These are phyloP conservation scores for Theocolax elegans DNA, from an alignment of 1,140 invertebrate genomes.

Conservation along the genomic window DNA sequence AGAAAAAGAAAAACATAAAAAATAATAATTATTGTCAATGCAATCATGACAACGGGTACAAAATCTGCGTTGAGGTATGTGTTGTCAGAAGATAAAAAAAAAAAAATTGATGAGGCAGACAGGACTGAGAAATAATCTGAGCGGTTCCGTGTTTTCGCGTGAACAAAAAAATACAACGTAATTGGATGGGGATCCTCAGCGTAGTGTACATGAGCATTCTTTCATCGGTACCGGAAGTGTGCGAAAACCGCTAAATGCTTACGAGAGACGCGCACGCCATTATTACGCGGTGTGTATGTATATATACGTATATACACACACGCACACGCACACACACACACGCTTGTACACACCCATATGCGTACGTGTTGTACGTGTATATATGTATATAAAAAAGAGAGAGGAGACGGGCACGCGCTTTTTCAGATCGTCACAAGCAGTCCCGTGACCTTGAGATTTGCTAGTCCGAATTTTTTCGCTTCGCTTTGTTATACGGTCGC, in stretches of 20 bases:
- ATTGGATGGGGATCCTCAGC: neutral
- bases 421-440: constrained; percentile 7
- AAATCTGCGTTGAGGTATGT: constrained; percentile 31
- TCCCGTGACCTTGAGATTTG: constrained; percentile 32
- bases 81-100: constrained; percentile 13
- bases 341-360: no score
- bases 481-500: constrained; percentile 5
- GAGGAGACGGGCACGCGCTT: neutral
- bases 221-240: constrained; percentile 41
- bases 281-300: constrained; percentile 4
- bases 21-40: constrained; percentile 27
- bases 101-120: constrained; percentile 2
- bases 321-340: neutral
- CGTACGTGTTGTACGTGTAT: no score
- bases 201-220: constrained; percentile 38
- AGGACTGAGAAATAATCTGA: constrained; percentile 9
- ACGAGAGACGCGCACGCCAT: neutral
- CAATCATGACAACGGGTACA: constrained; percentile 23
- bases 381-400: constrained; percentile 3
- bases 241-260: constrained; percentile 31
- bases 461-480: constrained; percentile 3
- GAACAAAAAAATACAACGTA: constrained; percentile 4
- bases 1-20: constrained; percentile 20
- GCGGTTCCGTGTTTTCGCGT: neutral
- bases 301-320: neutral